These are phyloP conservation scores for Neuroterus valhalla DNA, from an alignment of 1,140 invertebrate genomes.

Conservation along the genomic window DNA sequence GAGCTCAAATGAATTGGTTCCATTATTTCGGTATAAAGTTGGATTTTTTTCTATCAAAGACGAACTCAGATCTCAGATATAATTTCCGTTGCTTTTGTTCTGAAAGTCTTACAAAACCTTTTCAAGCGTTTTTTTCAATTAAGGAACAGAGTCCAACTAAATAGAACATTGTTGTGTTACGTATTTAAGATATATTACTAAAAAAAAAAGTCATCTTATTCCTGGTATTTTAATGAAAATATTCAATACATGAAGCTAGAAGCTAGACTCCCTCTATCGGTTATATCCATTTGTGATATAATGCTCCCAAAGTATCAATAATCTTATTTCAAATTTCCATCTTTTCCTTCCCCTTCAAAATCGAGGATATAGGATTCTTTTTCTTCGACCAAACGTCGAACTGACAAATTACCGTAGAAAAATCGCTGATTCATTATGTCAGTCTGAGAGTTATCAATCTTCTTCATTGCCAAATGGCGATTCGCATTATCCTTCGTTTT, in stretches of 20 bases:
- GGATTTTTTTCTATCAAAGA: neutral
- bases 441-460: slow-evolving; percentile 17
- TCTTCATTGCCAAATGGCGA: neutral
- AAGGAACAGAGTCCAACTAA: neutral
- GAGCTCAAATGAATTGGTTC: neutral
- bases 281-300: neutral
- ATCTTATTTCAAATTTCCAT: neutral
- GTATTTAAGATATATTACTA: too few species aligned
- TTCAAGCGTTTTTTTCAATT: neutral
- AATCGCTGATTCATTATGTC: slow-evolving; percentile 20
- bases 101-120: neutral
- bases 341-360: neutral
- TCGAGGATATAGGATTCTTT: neutral
- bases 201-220: neutral
- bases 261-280: too few species aligned
- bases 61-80: neutral
- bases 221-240: neutral
- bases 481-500: neutral
- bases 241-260: too few species aligned
- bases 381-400: neutral
- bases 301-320: neutral
- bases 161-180: neutral
- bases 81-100: neutral
- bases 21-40: neutral
- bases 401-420: slow-evolving; percentile 13